Percentiles rank a stretch among this genome's conserved stretches.
Conservation (phyloP, 1,140 invertebrate species). For the Frieseomelitta varia region DNA sequence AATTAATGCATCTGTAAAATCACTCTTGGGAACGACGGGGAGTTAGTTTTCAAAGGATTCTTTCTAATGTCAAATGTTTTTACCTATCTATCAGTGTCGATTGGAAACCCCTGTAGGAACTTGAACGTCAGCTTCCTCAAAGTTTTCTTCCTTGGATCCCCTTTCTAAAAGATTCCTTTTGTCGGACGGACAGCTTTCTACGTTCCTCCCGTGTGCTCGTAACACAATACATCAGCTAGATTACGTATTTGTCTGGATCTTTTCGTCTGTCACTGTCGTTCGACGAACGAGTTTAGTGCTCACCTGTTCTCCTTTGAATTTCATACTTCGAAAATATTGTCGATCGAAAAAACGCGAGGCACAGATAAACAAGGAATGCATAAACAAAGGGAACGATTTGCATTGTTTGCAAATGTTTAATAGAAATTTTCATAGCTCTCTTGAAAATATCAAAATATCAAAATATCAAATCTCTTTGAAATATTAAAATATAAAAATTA, state of each 20-base stretch:
- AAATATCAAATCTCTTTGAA: too few species aligned
- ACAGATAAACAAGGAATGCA: too few species aligned
- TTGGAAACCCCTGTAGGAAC: background rate
- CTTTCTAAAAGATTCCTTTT: conserved; percentile 3
- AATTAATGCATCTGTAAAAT: background rate
- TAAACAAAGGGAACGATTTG: too few species aligned
- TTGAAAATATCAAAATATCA: too few species aligned
- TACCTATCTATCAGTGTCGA: background rate
- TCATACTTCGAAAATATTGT: background rate
- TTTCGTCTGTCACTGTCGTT: background rate
- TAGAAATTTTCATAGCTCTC: too few species aligned
- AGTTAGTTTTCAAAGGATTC: conserved; percentile 1
- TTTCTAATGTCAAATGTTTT: background rate
- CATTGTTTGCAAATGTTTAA: too few species aligned
- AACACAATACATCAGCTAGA: background rate
- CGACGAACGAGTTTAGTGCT: background rate
- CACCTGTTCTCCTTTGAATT: background rate
- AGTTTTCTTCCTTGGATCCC: background rate
- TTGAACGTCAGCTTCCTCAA: background rate
- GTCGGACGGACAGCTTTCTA: background rate
- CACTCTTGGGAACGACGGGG: background rate
- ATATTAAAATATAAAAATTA: too few species aligned
- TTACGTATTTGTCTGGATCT: background rate
- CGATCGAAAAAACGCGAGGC: too few species aligned
- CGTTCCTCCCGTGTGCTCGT: background rate